Evolutionary conservation across 2,888 invertebrate species (phyloP).

Genomic region (Noctua pronuba): DNA sequence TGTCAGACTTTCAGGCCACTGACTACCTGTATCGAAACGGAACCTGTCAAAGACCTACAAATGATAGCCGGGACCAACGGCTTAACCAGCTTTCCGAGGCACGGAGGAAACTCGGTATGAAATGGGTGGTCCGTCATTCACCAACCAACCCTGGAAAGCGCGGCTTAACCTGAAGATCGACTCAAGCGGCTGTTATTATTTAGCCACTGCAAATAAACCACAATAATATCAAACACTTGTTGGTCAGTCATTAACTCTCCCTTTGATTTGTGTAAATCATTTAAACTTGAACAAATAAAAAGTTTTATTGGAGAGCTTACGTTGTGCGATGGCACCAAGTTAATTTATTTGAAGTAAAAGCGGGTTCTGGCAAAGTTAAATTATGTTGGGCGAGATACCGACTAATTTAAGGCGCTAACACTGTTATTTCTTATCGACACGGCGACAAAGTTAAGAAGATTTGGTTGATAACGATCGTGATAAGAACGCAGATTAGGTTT

Average conservation of each 20-base stretch:
- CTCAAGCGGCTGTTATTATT: too few relatives aligned
- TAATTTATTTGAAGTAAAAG: conserved; percentile 65
- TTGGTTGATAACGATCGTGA: conserved; percentile 19
- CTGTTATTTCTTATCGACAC: conserved; percentile 51
- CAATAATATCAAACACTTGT: background rate
- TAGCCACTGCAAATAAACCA: too few relatives aligned
- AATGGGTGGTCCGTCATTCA: too few relatives aligned
- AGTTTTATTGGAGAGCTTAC: conserved; percentile 69
- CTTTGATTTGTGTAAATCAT: conserved; percentile 24
- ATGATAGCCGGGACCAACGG: too few relatives aligned
- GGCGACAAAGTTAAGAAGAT: conserved; percentile 32
- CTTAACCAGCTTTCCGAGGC: too few relatives aligned
- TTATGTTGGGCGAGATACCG: conserved; percentile 63
- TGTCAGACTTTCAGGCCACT: too few relatives aligned
- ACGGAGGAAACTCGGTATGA: too few relatives aligned
- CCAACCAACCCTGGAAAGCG: too few relatives aligned
- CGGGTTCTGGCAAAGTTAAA: conserved; percentile 69
- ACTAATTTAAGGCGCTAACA: conserved; percentile 53
- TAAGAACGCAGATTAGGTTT: conserved; percentile 3
- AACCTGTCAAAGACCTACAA: too few relatives aligned
- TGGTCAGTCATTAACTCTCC: background rate
- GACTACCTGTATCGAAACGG: too few relatives aligned
- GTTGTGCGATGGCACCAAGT: conserved; percentile 55
- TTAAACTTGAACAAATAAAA: conserved; percentile 63
- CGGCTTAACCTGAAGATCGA: too few relatives aligned